Percentiles rank a stretch among this genome's conserved stretches.
phyloP scores from a whole-genome alignment of 2,113 vertebrate genomes.

The Labeo rohita region DNA sequence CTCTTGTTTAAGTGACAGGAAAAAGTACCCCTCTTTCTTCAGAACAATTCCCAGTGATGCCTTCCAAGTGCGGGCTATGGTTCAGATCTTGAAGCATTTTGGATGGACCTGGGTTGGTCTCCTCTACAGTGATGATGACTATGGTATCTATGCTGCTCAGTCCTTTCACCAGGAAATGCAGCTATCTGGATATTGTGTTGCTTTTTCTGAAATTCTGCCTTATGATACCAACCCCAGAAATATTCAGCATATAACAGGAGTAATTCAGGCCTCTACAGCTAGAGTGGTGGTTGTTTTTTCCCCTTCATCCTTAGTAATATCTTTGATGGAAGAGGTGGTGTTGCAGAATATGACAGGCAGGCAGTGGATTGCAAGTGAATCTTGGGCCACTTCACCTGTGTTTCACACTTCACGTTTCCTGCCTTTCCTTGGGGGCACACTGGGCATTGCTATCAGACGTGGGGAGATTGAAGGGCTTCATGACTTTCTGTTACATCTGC shows the following conservation, averaged over 20 bases:
- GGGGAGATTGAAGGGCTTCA: slow-evolving; percentile 70
- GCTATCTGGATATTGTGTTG: background rate
- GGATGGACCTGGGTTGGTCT: slow-evolving; percentile 54
- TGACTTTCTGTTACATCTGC: slow-evolving; percentile 63
- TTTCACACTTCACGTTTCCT: slow-evolving; percentile 53
- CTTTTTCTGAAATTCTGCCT: background rate
- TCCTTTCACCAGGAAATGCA: slow-evolving; percentile 36
- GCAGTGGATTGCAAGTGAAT: slow-evolving; percentile 9
- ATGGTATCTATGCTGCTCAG: slow-evolving; percentile 1
- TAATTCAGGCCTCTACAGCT: slow-evolving; percentile 64
- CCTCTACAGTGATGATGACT: background rate
- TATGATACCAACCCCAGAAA: slow-evolving; percentile 44
- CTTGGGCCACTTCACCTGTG: slow-evolving; percentile 63
- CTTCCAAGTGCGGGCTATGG: slow-evolving; percentile 63
- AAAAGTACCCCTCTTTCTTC: slow-evolving; percentile 19
- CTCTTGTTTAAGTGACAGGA: background rate
- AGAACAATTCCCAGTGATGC: slow-evolving; percentile 58
- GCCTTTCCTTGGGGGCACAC: slow-evolving; percentile 59
- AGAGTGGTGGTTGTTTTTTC: slow-evolving; percentile 59
- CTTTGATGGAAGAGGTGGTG: slow-evolving; percentile 67
- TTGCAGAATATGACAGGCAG: slow-evolving; percentile 28
- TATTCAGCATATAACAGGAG: slow-evolving; percentile 60
- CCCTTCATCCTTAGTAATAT: slow-evolving; percentile 58
- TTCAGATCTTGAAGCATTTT: slow-evolving; percentile 64
- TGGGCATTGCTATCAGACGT: slow-evolving; percentile 72